Evolutionary conservation across 2,888 invertebrate species (phyloP).

Genomic region (Patella pellucida): DNA sequence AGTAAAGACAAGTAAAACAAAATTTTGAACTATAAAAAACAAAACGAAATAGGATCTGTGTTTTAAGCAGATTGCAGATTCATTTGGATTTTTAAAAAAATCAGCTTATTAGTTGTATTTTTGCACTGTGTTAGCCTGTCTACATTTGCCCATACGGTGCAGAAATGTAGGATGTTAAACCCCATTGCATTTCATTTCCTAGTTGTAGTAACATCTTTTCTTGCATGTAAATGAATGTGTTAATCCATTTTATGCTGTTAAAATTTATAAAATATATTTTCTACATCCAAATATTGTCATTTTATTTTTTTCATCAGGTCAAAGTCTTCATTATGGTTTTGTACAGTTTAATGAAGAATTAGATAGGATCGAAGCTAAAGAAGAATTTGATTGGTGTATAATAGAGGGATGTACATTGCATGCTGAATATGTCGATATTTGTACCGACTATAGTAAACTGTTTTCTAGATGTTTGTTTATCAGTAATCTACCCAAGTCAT

Average conservation of each 20-base stretch:
- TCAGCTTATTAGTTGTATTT: no score
- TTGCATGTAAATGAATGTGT: no score
- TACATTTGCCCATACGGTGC: no score
- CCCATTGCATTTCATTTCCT: no score
- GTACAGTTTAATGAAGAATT: constrained; percentile 73
- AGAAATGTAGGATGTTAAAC: no score
- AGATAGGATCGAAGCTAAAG: constrained; percentile 66
- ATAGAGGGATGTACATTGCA: constrained; percentile 70
- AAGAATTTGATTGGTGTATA: constrained; percentile 71
- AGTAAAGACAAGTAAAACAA: no score
- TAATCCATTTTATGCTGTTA: not conserved
- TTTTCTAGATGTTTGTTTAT: constrained; percentile 75
- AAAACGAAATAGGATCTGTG: no score
- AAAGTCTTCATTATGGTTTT: constrained; percentile 75
- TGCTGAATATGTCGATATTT: constrained; percentile 74
- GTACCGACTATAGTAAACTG: constrained; percentile 71
- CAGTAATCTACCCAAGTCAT: constrained; percentile 73
- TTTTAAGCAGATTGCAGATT: no score
- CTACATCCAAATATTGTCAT: not conserved
- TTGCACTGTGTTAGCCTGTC: no score
- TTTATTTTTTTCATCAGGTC: constrained; percentile 66
- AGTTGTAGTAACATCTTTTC: no score
- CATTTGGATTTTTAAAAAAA: no score
- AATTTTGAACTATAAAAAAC: no score
- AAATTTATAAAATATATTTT: not conserved